phyloP scores from a whole-genome alignment of 2,797 vertebrate species.

The Strix occidentalis region DNA sequence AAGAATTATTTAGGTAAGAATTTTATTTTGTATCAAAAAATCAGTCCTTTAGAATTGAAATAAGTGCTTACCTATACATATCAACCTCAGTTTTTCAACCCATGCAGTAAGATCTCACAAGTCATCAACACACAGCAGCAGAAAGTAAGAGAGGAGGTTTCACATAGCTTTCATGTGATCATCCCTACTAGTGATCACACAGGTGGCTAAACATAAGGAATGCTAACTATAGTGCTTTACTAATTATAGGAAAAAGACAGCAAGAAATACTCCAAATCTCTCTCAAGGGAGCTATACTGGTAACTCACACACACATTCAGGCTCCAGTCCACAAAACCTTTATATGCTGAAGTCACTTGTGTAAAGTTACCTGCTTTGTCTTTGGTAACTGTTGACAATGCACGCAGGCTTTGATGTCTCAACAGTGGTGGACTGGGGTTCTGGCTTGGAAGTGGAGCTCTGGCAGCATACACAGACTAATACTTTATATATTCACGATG shows the following conservation, averaged over 20 bases:
- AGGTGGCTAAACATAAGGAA: slow-evolving; percentile 37
- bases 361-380: neutral
- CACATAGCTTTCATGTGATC: neutral
- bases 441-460: neutral
- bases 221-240: neutral
- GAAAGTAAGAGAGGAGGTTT: neutral
- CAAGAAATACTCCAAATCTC: neutral
- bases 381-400: neutral
- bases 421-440: neutral
- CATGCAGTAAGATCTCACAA: neutral
- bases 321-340: neutral
- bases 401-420: neutral
- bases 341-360: neutral
- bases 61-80: neutral
- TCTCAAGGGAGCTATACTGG: neutral
- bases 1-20: neutral
- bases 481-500: neutral
- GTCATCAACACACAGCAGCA: neutral
- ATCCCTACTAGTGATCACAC: neutral
- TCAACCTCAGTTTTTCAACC: neutral
- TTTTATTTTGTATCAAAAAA: neutral
- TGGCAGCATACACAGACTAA: neutral
- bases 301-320: neutral
- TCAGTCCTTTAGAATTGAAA: neutral
- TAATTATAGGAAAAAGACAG: neutral